Base-by-base conservation (phyloP, 2,113 vertebrate genomes). In the Oryzias celebensis region DNA sequence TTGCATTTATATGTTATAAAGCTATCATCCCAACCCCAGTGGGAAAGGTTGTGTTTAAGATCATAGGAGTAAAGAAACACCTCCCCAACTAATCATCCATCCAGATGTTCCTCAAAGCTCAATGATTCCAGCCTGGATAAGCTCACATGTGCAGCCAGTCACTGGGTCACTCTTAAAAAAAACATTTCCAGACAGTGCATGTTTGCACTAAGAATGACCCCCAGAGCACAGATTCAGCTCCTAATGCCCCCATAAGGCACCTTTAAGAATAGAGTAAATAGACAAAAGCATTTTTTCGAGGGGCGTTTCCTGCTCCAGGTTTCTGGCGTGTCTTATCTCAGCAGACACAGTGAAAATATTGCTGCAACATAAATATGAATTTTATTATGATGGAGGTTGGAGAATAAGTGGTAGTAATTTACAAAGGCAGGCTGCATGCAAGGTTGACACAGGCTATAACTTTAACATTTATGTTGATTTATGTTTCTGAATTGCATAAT, bases 171-270 rank as follows among this genome's bases (percentile, higher is more conserved):
- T 62, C 72, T 67, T 59, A 20, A 20, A 20, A 20, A 82, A 84
- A 83, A 83, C 71, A 81, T 78, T 87, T 71, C 78, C 82, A 87
- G 80, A 70, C 64, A 57, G 59, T 52, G 48, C 61, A 17, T 24
- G 52, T 81, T 75, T 75, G 83, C 72, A 73, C 77, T 79, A 12
- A 14, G 57, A 47, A 57, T 77, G 80, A 81, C 71, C 82, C 73
- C 67, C 1, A 55, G 58, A 7, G 0, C 7, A 6, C 54, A 50
- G 52, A 59, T 61, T 64, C 58, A 24, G 52, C 13, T 1, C 42
- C 58, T 46, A 65, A 71, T 41, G 63, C 54, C 56, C 14, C 49
- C 52, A 41, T 66, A 36, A 10, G 10, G 10, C 36, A 36, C 36
- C 36, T 36, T 36, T 36, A 36, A 36, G 36, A 36, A 36, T 36